These are phyloP conservation scores for Drosophila testacea DNA, from an alignment of 2,888 invertebrate genomes.

Conservation along the genomic window DNA sequence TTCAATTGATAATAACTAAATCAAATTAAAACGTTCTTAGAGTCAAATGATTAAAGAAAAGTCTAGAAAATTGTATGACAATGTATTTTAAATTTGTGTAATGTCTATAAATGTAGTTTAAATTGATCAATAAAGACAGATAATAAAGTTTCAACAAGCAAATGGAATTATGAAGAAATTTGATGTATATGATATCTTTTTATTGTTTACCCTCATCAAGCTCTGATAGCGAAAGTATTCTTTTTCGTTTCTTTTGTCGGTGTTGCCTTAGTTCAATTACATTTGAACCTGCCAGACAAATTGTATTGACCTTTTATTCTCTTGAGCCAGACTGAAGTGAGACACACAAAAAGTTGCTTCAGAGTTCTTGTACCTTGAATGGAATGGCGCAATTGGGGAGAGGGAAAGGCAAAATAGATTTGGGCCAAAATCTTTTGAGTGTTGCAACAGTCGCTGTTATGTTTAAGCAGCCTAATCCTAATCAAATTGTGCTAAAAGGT, in stretches of 20 bases:
- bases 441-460: slow-evolving; percentile 16
- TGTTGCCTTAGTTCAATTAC: slow-evolving; percentile 11
- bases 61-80: no score
- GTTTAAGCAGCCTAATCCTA: slow-evolving; percentile 19
- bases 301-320: slow-evolving; percentile 27
- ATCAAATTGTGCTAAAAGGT: slow-evolving; percentile 33
- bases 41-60: no score
- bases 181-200: background rate
- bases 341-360: background rate
- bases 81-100: no score
- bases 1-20: no score
- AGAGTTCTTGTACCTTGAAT: background rate
- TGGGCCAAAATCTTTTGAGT: slow-evolving; percentile 19
- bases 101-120: background rate
- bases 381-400: background rate
- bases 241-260: slow-evolving; percentile 2
- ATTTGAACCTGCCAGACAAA: slow-evolving; percentile 16
- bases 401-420: slow-evolving; percentile 23
- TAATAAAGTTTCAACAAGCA: background rate
- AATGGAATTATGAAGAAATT: background rate
- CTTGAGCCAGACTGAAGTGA: slow-evolving; percentile 6
- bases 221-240: background rate
- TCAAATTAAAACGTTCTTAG: no score
- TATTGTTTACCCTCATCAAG: background rate
- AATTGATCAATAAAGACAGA: background rate